These are phyloP conservation scores for Geotrypetes seraphini DNA, from an alignment of 2,797 vertebrate species.

Conservation along the genomic window DNA sequence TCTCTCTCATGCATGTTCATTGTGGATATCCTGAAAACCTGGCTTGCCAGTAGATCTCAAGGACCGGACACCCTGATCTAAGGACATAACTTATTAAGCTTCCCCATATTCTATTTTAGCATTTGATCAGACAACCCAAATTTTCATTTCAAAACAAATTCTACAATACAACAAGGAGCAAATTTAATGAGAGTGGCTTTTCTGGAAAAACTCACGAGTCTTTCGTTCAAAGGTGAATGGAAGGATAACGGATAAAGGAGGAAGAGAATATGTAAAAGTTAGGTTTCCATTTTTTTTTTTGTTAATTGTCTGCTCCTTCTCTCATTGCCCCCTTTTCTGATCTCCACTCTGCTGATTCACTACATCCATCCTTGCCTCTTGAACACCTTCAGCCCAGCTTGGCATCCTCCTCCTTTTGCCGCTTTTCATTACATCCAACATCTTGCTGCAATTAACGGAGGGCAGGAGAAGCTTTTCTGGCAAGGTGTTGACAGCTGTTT, in stretches of 20 bases:
- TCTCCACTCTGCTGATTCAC: conserved; percentile 16
- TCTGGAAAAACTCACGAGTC: conserved; percentile 2
- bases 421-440: conserved; percentile 8
- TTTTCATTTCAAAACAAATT: conserved; percentile 46
- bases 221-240: too few species aligned
- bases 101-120: conserved; percentile 21
- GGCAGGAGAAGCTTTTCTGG: conserved; percentile 26
- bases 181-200: conserved; percentile 24
- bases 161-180: conserved; percentile 39
- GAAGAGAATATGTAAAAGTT: too few species aligned
- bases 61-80: too few species aligned
- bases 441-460: conserved; percentile 39
- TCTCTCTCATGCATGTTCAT: too few species aligned
- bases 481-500: conserved; percentile 42
- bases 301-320: too few species aligned
- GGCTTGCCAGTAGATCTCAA: too few species aligned
- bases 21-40: too few species aligned
- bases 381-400: conserved; percentile 12
- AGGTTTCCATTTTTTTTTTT: too few species aligned
- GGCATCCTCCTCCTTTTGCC: conserved; percentile 3
- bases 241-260: too few species aligned
- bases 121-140: conserved; percentile 36
- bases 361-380: conserved; percentile 29
- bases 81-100: conserved; percentile 24
- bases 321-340: conserved; percentile 16